Base-by-base conservation (phyloP, 2,797 vertebrate species). In the Girardinus metallicus region DNA sequence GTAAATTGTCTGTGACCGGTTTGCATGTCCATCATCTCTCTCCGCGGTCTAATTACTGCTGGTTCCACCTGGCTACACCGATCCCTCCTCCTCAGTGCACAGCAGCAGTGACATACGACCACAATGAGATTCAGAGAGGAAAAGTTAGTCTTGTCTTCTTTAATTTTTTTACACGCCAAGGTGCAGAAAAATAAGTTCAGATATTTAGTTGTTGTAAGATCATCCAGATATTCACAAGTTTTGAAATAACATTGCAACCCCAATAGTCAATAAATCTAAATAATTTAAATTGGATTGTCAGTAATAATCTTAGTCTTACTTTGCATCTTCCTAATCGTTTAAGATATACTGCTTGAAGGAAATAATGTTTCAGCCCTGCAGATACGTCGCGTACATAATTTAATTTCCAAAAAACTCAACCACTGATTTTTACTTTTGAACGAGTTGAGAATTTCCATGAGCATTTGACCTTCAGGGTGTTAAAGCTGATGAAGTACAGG, bases 21-120 rank as follows among this genome's bases (percentile, higher is more conserved):
- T 86, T 88, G 87, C 81, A 77, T 87, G 92, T 93, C 93, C 91
- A 93, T 95, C 89, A 93, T 90, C 85, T 87, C 84, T 80, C 88
- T 91, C 92, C 39, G 23, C 44, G 60, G 90, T 88, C 86, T 90
- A 93, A 94, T 95, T 92, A 92, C 89, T 87, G 87, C 18, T 1
- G 60, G 91, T 93, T 94, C 93, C 92, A 92, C 89, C 89, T 88
- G 90, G 86, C 72, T 91, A 73, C 85, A 26, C 87, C 0, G 75
- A 85, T 83, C 74, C 46, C 77, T 87, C 89, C 87, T 82, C 79
- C 80, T 89, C 88, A 5, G 78, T 11, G 81, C 74, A 76, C 81
- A 60, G 36, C 47, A 77, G 83, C 5, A 73, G 81, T 60, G 83
- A 90, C 26, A 29, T 44, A 78, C 5, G 34, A 60, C 75, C 51